Base-by-base conservation (phyloP, 2,888 invertebrate species). In the Hirudinaria manillensis region DNA sequence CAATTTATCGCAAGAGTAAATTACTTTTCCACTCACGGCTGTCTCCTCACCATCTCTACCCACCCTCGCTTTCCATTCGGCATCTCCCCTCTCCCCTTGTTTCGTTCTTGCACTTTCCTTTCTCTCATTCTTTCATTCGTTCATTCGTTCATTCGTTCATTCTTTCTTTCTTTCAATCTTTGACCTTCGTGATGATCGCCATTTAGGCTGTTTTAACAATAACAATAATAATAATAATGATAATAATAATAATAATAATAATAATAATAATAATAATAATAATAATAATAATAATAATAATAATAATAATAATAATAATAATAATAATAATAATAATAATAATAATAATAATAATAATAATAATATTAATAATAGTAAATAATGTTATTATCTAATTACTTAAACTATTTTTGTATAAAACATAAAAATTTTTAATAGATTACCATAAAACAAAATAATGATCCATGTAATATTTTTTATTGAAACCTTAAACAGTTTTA, bases 1-100 rank as follows among this genome's bases (percentile, higher is more conserved):
- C 27, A 56, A 56, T 56, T 56, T 56, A 56, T 56, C 56, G 56
- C 56, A 24, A 27, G 56, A 56, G n/a, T 56, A 56, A 56, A 56
- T 56, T 56, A 56, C 56, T 56, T 27, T 56, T 27, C 27, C 56
- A 16, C 27, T 56, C 56, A 10, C 38, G 10, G 38, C 38, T 38
- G 38, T 38, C 38, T 38, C 38, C 38, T 38, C 38, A 38, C 38
- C 38, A 38, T 38, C 38, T 38, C 38, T n/a, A n/a, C 38, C 38
- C 38, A 38, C 10, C 38, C 38, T 38, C 38, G 10, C 38, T 38
- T n/a, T n/a, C 38, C 10, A 38, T 10, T 38, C 38, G 10, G 4
- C 38, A 38, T 38, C 38, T 38, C 38, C 38, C 38, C 38, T 6
- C 10, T 10, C 38, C 10, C 38, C 3, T n/a, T n/a, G n/a, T n/a